Percentiles rank a stretch among this genome's conserved stretches.
phyloP scores from a whole-genome alignment of 2,797 vertebrate species.

The Gallirallus australis region DNA sequence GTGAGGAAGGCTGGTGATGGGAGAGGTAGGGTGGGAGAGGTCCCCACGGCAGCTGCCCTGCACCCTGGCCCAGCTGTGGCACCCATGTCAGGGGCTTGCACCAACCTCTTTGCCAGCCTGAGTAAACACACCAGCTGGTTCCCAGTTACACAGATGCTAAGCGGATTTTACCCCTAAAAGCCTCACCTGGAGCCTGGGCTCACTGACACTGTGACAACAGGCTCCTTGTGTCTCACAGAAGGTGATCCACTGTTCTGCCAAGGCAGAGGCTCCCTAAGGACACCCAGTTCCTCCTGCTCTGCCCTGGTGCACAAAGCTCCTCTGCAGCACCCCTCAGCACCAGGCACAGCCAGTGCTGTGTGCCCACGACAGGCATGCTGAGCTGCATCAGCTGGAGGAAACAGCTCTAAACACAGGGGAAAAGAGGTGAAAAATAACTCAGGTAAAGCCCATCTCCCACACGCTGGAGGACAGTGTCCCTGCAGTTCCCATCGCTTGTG shows the following conservation, averaged over 20 bases:
- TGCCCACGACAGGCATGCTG: neutral
- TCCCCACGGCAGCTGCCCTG: accelerated
- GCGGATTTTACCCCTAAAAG: neutral
- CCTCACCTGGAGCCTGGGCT: neutral
- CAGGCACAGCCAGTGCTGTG: neutral
- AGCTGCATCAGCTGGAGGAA: neutral
- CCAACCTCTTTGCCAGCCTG: neutral
- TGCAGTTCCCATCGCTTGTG: neutral
- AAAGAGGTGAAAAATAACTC: neutral
- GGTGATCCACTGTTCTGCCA: neutral
- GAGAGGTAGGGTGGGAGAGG: neutral
- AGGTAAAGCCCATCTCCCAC: neutral
- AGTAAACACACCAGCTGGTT: neutral
- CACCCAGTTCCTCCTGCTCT: neutral
- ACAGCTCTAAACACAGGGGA: neutral
- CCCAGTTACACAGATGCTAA: neutral
- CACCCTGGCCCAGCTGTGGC: neutral
- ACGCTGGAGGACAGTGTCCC: neutral
- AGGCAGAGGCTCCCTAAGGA: neutral
- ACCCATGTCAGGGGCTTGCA: neutral
- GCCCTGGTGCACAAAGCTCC: neutral
- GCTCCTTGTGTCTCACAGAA: neutral
- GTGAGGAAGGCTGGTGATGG: neutral
- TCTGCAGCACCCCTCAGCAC: neutral
- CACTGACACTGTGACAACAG: neutral